Evolutionary conservation across 2,113 vertebrate genomes (phyloP), one percentile per base, ranked within the genome.

Genomic region (Ammospiza caudacuta): DNA sequence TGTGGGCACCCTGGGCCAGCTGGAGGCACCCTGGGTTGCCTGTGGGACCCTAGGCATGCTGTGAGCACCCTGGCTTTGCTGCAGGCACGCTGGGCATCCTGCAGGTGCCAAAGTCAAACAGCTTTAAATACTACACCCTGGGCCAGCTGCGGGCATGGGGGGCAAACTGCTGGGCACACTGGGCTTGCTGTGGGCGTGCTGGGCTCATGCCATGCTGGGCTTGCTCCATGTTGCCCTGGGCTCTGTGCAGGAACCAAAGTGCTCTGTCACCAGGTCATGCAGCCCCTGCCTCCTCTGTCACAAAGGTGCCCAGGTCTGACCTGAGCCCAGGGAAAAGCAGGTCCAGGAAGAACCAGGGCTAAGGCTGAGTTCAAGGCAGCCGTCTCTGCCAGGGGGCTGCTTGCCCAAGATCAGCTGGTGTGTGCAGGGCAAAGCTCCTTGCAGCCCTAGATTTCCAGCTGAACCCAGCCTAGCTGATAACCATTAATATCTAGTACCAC

Each of bases 401-500:
- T 57, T 3, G 69, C 92, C 57, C 63, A 5, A 23, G n/a, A 46
- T 43, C 52, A 77, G 46, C 41, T 41, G 54, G 37, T 15, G n/a
- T 8, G 47, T 5, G 41, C 35, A 46, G 25, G 37, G 47, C 29
- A 41, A 33, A 52, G 52, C 19, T 37, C 12, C 62, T 29, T 47
- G 16, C 74, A 66, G 62, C 49, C 61, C 43, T 11, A 0, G 28
- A 8, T 0, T 43, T 51, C 15, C 27, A 20, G 75, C 52, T 78
- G 68, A 52, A 17, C 14, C 27, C 77, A 61, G 58, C 57, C 58
- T 1, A 9, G 44, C 66, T 72, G 81, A 21, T 4, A 13, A 13
- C 9, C 51, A 35, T 1, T 49, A 10, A 6, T 29, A n/a, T 43
- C 57, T 18, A 1, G 21, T 31, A 27, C 39, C 55, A 1, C 4